phyloP scores from a whole-genome alignment of 2,797 vertebrate species.

The Clarias pachynema region DNA sequence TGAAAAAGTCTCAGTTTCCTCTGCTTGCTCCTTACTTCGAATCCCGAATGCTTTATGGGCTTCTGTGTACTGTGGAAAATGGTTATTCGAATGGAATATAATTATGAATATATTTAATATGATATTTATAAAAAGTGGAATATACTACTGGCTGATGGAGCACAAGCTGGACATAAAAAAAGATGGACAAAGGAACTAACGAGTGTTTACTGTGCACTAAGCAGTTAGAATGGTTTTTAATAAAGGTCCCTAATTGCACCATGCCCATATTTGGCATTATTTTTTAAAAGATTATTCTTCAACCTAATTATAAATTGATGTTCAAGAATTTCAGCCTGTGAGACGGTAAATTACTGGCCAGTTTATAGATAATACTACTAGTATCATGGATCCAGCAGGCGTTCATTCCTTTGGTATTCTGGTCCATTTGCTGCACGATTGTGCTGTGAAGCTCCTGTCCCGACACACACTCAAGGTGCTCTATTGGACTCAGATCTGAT shows the following conservation, averaged over 20 bases:
- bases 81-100: slow-evolving; percentile 46
- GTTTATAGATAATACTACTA: not conserved
- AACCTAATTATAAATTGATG: not conserved
- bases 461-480: not conserved
- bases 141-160: not conserved
- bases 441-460: not conserved
- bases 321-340: not conserved
- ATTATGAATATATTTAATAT: not conserved
- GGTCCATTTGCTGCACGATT: not conserved
- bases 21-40: slow-evolving; percentile 49
- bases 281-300: not conserved
- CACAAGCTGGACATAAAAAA: not conserved
- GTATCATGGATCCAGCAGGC: no score
- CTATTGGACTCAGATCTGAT: not conserved
- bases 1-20: slow-evolving; percentile 60
- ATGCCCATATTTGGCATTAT: not conserved
- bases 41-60: slow-evolving; percentile 39
- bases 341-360: not conserved
- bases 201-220: not conserved
- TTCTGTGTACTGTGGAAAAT: slow-evolving; percentile 50
- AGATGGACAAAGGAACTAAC: not conserved
- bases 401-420: no score
- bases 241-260: slow-evolving; percentile 31
- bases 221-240: slow-evolving; percentile 51
- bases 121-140: not conserved